Evolutionary conservation across 2,797 vertebrate genomes (phyloP).

Genomic region (Pampus argenteus): DNA sequence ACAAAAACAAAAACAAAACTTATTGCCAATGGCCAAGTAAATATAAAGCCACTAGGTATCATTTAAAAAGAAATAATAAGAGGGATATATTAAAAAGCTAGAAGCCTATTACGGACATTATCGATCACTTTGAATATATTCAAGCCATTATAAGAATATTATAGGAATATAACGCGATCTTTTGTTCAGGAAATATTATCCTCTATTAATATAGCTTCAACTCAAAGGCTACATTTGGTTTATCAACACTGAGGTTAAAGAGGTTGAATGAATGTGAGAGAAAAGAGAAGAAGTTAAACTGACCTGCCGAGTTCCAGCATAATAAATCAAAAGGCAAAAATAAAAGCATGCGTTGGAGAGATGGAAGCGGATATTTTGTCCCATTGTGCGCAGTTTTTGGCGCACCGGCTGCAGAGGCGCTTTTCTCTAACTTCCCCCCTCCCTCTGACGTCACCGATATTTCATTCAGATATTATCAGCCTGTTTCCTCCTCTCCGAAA

Average conservation of each 20-base stretch:
- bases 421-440: conserved; percentile 35
- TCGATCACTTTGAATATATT: not conserved
- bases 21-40: too few relatives aligned
- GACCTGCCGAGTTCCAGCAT: conserved; percentile 6
- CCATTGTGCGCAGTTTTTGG: conserved; percentile 48
- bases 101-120: not conserved
- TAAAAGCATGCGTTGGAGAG: not conserved
- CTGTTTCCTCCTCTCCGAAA: conserved; percentile 35
- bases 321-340: not conserved
- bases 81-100: not conserved
- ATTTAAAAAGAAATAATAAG: not conserved
- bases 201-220: not conserved
- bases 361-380: conserved; percentile 5
- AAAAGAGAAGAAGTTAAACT: conserved; percentile 12
- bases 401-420: conserved; percentile 56
- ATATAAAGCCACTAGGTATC: too few relatives aligned
- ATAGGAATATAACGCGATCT: not conserved
- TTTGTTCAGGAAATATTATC: not conserved
- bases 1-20: too few relatives aligned
- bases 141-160: not conserved
- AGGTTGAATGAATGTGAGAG: not conserved
- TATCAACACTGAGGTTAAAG: conserved; percentile 1
- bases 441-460: conserved; percentile 75
- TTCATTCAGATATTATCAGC: conserved; percentile 67
- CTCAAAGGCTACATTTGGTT: not conserved